These are phyloP conservation scores for Drosophila recens DNA, from an alignment of 2,888 invertebrate genomes.

Conservation along the genomic window DNA sequence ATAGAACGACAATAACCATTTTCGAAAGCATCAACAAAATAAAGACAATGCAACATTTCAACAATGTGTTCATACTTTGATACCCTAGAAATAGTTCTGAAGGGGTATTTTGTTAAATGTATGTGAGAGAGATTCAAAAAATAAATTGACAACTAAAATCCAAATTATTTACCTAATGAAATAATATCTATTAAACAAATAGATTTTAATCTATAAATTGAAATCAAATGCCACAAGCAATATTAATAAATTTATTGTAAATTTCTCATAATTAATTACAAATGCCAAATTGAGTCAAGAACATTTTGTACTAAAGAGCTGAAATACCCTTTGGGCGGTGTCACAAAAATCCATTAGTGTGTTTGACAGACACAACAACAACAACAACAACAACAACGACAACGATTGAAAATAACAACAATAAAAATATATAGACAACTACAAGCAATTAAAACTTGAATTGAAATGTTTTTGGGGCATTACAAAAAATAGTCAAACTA, in stretches of 20 bases:
- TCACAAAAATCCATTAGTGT: slow-evolving; percentile 1
- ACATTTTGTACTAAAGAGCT: neutral
- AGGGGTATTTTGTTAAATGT: neutral
- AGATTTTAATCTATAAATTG: no score
- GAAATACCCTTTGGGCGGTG: slow-evolving; percentile 9
- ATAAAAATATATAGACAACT: slow-evolving; percentile 25
- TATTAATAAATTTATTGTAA: neutral
- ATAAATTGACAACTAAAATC: no score
- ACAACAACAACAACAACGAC: slow-evolving; percentile 10
- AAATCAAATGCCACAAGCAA: neutral
- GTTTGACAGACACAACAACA: slow-evolving; percentile 19
- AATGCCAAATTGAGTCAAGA: neutral
- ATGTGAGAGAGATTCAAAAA: no score
- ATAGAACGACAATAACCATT: slow-evolving; percentile 32
- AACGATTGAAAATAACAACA: slow-evolving; percentile 16
- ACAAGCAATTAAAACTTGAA: slow-evolving; percentile 78
- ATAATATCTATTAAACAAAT: neutral
- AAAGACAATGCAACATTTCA: slow-evolving; percentile 5
- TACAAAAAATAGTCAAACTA: slow-evolving; percentile 17
- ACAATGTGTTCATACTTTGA: neutral
- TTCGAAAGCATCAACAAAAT: slow-evolving; percentile 15
- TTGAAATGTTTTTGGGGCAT: slow-evolving; percentile 64
- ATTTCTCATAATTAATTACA: slow-evolving; percentile 1
- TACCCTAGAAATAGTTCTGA: slow-evolving; percentile 31
- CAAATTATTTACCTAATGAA: no score